These are phyloP conservation scores for Macropodus opercularis DNA, from an alignment of 2,797 vertebrate genomes.

Conservation along the genomic window DNA sequence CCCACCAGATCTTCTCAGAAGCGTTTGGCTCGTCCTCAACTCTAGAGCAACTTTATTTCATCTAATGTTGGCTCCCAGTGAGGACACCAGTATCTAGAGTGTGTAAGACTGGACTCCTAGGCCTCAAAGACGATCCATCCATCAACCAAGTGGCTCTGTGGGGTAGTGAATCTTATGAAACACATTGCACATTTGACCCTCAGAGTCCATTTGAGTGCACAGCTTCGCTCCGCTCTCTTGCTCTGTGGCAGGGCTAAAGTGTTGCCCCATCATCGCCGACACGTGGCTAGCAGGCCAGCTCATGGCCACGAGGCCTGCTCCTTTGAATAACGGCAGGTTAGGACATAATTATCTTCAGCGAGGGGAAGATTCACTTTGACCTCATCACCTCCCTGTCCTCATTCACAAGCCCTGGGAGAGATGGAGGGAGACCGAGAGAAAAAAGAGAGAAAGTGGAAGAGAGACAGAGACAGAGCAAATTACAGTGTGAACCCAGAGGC, in stretches of 20 bases:
- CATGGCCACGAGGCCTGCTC: conserved; percentile 75
- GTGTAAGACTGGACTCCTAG: conserved; percentile 38
- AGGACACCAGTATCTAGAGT: conserved; percentile 46
- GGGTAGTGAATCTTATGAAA: conserved; percentile 37
- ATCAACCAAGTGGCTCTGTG: conserved; percentile 42
- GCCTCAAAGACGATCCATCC: conserved; percentile 60
- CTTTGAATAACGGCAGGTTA: conserved; percentile 83
- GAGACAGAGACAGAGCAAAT: conserved; percentile 77
- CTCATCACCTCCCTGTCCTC: conserved; percentile 76
- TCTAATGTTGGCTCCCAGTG: conserved; percentile 32
- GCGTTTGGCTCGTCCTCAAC: conserved; percentile 29
- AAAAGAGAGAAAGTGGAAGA: conserved; percentile 42
- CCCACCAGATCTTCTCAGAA: conserved; percentile 27
- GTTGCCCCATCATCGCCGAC: conserved; percentile 55
- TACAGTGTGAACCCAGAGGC: conserved; percentile 82
- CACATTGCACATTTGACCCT: conserved; percentile 62
- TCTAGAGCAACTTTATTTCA: conserved; percentile 34
- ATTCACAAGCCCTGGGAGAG: conserved; percentile 73
- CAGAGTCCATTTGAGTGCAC: conserved; percentile 54
- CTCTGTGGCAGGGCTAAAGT: conserved; percentile 27
- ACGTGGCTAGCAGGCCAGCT: conserved; percentile 66
- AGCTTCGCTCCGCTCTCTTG: conserved; percentile 18
- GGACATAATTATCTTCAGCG: conserved; percentile 82
- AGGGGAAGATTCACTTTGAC: conserved; percentile 83
- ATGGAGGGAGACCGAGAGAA: conserved; percentile 62